A percentile compares a stretch with the other conserved stretches of the same genome.
Conservation (phyloP, 2,888 invertebrate species). For the Bruchidius siliquastri region DNA sequence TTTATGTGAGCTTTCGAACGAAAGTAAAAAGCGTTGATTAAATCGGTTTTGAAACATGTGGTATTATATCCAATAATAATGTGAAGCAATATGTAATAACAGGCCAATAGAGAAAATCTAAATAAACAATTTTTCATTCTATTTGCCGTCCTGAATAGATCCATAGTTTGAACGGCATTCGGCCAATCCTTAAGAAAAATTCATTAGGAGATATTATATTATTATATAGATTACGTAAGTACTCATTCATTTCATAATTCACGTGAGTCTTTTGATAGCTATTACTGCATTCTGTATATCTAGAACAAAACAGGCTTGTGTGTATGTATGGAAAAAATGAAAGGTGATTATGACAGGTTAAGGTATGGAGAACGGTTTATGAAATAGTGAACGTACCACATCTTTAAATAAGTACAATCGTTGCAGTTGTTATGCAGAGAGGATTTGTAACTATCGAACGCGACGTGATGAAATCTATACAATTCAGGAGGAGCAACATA, state of each 20-base stretch:
- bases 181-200: background rate
- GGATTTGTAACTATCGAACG: background rate
- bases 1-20: no score
- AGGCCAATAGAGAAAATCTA: background rate
- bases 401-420: background rate
- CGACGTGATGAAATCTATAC: background rate
- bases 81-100: background rate
- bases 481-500: background rate
- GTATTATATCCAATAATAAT: background rate
- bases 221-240: background rate
- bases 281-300: slow-evolving; percentile 1
- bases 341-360: background rate
- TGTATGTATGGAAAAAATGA: background rate
- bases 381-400: background rate
- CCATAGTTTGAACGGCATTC: background rate
- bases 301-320: background rate
- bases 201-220: background rate
- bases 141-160: background rate
- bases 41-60: background rate
- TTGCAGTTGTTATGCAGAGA: background rate
- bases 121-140: background rate
- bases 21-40: background rate
- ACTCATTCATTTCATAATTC: slow-evolving; percentile 1
- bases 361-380: background rate
- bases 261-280: slow-evolving; percentile 1